Evolutionary conservation across 2,888 invertebrate species (phyloP).

Genomic region (Miltochrista miniata): DNA sequence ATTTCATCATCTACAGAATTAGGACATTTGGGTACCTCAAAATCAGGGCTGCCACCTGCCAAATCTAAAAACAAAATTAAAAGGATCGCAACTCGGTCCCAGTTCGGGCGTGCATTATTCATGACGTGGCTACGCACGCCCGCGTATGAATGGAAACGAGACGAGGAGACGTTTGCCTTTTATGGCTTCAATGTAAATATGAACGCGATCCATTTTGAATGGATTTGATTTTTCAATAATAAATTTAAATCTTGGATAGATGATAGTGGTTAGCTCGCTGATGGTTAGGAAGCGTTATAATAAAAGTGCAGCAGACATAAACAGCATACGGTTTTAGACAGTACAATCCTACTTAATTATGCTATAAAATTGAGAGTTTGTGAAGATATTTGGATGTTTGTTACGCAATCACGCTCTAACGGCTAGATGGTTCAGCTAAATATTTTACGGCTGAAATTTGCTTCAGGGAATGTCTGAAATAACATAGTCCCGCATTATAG

Average conservation of each 20-base stretch:
- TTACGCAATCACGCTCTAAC: too few species aligned
- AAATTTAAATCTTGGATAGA: slow-evolving; percentile 24
- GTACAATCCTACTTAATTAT: too few species aligned
- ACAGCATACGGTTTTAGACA: too few species aligned
- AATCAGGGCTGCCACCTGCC: slow-evolving; percentile 25
- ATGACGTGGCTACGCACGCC: slow-evolving; percentile 47
- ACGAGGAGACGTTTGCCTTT: slow-evolving; percentile 42
- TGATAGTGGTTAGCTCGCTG: neutral
- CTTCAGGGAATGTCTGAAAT: too few species aligned
- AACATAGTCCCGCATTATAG: too few species aligned
- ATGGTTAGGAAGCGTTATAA: too few species aligned
- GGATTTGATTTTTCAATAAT: slow-evolving; percentile 38
- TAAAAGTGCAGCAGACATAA: too few species aligned
- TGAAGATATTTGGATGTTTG: too few species aligned
- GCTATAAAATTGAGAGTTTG: too few species aligned
- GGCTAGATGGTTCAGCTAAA: too few species aligned
- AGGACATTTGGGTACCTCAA: slow-evolving; percentile 12
- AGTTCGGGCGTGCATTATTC: slow-evolving; percentile 48
- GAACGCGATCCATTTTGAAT: slow-evolving; percentile 24
- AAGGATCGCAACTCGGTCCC: slow-evolving; percentile 28
- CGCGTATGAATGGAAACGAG: slow-evolving; percentile 56
- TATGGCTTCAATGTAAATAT: slow-evolving; percentile 51
- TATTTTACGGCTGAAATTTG: too few species aligned
- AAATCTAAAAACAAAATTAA: slow-evolving; percentile 38
- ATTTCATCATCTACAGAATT: slow-evolving; percentile 23